phyloP scores from a whole-genome alignment of 2,888 invertebrate species.

The Microctonus hyperodae region DNA sequence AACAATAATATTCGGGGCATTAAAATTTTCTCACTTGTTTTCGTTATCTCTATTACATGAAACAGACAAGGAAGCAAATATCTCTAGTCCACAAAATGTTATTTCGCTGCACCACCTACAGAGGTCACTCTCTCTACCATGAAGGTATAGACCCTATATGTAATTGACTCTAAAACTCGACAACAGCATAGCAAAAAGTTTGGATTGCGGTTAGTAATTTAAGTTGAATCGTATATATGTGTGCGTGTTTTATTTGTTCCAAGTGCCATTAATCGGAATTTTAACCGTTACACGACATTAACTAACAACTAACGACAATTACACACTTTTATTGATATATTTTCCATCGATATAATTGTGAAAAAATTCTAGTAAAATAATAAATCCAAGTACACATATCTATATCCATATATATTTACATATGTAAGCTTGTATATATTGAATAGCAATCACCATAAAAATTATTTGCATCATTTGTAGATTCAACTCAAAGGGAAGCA shows the following conservation, averaged over 20 bases:
- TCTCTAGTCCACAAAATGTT: no score
- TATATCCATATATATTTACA: neutral
- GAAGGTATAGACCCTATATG: no score
- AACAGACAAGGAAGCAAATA: no score
- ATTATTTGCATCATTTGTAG: neutral
- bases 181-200: no score
- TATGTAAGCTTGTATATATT: neutral
- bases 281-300: conserved; percentile 1
- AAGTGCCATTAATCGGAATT: neutral
- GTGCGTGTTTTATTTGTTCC: neutral
- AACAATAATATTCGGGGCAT: no score
- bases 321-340: no score
- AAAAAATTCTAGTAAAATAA: neutral
- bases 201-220: neutral
- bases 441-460: neutral
- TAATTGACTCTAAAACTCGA: no score
- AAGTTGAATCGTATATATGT: neutral
- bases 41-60: no score
- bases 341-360: neutral
- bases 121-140: no score
- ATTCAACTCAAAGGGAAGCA: neutral
- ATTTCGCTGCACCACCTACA: no score
- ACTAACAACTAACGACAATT: neutral
- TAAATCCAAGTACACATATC: neutral
- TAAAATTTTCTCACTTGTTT: no score